phyloP scores from a whole-genome alignment of 2,888 invertebrate genomes.

The Caenorhabditis macrosperma region DNA sequence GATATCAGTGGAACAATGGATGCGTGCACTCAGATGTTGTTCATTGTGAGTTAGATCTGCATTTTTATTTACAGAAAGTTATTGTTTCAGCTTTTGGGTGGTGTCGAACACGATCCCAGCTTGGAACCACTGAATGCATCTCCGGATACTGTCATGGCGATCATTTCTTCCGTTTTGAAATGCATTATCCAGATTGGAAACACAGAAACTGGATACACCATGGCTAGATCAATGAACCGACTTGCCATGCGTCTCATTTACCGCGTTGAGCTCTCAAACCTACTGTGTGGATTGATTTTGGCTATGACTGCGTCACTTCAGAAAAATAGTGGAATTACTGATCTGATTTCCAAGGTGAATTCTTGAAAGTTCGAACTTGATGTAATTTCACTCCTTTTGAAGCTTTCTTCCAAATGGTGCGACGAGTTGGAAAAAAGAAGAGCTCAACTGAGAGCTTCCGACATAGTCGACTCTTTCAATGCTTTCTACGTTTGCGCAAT shows the following conservation, averaged over 20 bases:
- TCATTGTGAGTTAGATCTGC: conserved; percentile 47
- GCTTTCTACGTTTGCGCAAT: conserved; percentile 42
- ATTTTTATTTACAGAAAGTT: neutral
- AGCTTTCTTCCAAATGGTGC: conserved; percentile 52
- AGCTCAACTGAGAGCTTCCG: conserved; percentile 50
- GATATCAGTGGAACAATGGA: conserved; percentile 44
- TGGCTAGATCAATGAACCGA: conserved; percentile 50
- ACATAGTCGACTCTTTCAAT: conserved; percentile 52
- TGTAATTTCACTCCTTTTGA: neutral
- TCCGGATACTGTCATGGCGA: conserved; percentile 40
- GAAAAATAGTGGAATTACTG: conserved; percentile 20
- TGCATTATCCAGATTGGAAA: conserved; percentile 47
- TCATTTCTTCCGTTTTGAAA: conserved; percentile 45
- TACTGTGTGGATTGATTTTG: conserved; percentile 51
- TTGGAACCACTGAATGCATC: conserved; percentile 46
- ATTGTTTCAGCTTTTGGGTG: conserved; percentile 47
- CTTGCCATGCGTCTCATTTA: conserved; percentile 53
- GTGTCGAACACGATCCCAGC: conserved; percentile 27
- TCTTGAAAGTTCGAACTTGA: neutral
- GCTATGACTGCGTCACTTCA: conserved; percentile 46
- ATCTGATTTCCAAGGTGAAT: conserved; percentile 19
- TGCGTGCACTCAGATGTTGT: conserved; percentile 53
- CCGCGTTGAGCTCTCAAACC: conserved; percentile 49
- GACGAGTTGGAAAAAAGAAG: conserved; percentile 54
- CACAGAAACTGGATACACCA: conserved; percentile 26